A percentile compares a stretch with the other conserved stretches of the same genome.
phyloP scores from a whole-genome alignment of 2,888 invertebrate genomes.

The Hartigia nigra region DNA sequence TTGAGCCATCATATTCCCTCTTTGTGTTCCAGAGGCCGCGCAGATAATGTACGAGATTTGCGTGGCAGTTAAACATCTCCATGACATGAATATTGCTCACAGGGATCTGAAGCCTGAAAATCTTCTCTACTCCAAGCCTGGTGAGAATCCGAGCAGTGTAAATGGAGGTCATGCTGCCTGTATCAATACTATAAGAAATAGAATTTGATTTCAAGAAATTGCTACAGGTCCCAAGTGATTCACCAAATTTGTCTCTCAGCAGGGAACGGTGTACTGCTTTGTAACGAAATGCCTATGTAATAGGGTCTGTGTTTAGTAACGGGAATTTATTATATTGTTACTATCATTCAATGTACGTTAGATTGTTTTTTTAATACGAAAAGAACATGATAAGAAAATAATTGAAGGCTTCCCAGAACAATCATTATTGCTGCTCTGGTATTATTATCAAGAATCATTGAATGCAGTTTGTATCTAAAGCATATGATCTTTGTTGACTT shows the following conservation, averaged over 20 bases:
- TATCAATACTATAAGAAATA: not conserved
- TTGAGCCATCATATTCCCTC: constrained; percentile 2
- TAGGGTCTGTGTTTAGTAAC: not conserved
- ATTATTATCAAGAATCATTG: not conserved
- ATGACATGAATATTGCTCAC: constrained; percentile 95
- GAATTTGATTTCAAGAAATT: not conserved
- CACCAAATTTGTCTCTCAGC: not conserved
- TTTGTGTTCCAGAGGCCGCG: constrained; percentile 79
- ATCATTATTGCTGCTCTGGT: not conserved
- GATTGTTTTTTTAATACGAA: not conserved
- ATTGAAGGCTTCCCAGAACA: not conserved
- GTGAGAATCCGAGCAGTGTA: constrained; percentile 47
- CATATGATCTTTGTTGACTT: not conserved
- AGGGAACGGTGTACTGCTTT: not conserved
- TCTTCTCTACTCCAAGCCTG: constrained; percentile 85
- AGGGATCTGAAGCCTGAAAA: constrained; percentile 98
- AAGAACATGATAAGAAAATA: not conserved
- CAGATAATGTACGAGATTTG: constrained; percentile 97
- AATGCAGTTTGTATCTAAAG: not conserved
- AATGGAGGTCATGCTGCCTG: not conserved
- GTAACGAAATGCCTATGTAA: not conserved
- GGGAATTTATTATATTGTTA: not conserved
- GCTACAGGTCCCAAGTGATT: not conserved
- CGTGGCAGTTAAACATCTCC: constrained; percentile 92
- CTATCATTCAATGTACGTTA: not conserved